A percentile compares a stretch with the other conserved stretches of the same genome.
phyloP scores from a whole-genome alignment of 2,888 invertebrate species.

The Neoaliturus tenellus region DNA sequence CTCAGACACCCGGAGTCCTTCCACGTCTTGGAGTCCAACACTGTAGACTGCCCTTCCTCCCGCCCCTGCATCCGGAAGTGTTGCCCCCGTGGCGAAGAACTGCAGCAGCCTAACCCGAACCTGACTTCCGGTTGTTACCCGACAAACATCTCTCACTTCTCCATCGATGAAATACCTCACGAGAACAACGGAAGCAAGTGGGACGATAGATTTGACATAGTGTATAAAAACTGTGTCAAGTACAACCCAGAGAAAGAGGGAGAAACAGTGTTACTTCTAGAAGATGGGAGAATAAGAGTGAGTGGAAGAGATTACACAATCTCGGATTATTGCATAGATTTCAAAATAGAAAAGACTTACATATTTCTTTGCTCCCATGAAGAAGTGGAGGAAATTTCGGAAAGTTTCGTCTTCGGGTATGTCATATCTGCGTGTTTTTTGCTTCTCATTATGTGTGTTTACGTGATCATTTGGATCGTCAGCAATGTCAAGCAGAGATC shows the following conservation, averaged over 20 bases:
- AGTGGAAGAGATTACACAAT: not conserved
- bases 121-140: slow-evolving; percentile 11
- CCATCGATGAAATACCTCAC: not conserved
- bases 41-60: not conserved
- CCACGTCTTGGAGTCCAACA: not conserved
- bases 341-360: not conserved
- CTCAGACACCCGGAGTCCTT: not conserved
- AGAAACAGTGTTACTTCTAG: not conserved
- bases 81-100: slow-evolving; percentile 24
- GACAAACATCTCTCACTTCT: not conserved
- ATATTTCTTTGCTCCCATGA: not conserved
- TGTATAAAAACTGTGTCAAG: not conserved
- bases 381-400: not conserved
- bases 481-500: not conserved
- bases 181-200: not conserved
- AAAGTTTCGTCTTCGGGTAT: not conserved
- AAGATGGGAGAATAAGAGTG: not conserved
- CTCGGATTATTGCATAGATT: slow-evolving; percentile 37
- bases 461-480: not conserved
- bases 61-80: slow-evolving; percentile 30
- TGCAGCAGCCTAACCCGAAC: slow-evolving; percentile 14
- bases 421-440: not conserved
- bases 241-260: not conserved
- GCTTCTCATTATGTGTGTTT: not conserved
- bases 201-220: not conserved